Base-by-base conservation (phyloP, 2,888 invertebrate species). In the Mellilla xanthometata region DNA sequence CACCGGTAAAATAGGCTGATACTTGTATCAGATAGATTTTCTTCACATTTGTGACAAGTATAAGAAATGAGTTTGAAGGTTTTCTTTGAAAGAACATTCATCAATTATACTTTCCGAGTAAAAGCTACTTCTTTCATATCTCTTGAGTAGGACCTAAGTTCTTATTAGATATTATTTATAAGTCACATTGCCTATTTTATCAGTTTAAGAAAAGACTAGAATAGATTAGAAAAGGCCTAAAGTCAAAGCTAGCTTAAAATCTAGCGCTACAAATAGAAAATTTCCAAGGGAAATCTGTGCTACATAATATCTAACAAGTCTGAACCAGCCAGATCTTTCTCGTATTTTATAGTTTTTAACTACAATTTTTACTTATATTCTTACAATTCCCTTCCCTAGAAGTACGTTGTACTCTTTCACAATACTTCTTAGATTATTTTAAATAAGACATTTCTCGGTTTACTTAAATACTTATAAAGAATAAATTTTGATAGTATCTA, bases 271-370 rank as follows among this genome's bases (percentile, higher is more conserved):
- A 23, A 24, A 43, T 49, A 51, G 32, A 34, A 39, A 44, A 51
- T 22, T 45, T 49, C 41, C 43, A 44, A 50, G 28, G 29, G 19
- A 48, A n/a, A 41, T 52, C 42, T 43, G 34, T 46, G 46, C 48
- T 55, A 49, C 39, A 15, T 42, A 36, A 10, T 41, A 30, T 35
- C 29, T 46, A 31, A 33, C 39, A 39, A 54, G 60, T 70, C 73
- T 75, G 73, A 54, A 44, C 72, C 72, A 71, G 76, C 68, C 76
- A 78, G 73, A 74, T 39, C 50, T 26, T 39, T 15, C 11, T 9
- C 9, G 8, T 38, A 39, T 19, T 3, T n/a, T 30, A 24, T 24
- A 24, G 3, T 1, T 24, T 7, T 24, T 3, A 24, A 24, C 2
- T 6, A 12, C n/a, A n/a, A n/a, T n/a, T 5, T 12, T 27, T 23